Evolutionary conservation across 2,797 vertebrate genomes (phyloP).

Genomic region (Onychomys leucogaster): DNA sequence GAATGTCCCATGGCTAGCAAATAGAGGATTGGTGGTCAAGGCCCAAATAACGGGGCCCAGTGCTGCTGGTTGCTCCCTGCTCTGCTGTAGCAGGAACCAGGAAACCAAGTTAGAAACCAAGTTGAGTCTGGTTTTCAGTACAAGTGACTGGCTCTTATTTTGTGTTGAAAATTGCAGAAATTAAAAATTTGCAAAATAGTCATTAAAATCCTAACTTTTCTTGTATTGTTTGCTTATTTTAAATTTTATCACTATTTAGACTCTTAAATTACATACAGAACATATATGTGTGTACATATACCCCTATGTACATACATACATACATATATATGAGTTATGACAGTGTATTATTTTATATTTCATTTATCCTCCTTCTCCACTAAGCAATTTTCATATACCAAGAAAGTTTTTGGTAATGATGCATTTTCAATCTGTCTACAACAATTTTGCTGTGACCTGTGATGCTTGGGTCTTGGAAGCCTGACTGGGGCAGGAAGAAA

Average conservation of each 20-base stretch:
- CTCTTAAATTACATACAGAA: background rate
- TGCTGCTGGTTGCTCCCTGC: background rate
- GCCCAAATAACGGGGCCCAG: background rate
- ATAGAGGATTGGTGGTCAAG: background rate
- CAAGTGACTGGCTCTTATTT: background rate
- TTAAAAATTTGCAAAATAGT: background rate
- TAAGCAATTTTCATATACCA: background rate
- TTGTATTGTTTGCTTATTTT: background rate
- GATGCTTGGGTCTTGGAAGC: background rate
- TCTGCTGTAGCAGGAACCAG: background rate
- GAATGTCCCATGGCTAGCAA: background rate
- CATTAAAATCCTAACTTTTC: background rate
- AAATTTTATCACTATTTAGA: conserved; percentile 6
- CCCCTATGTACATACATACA: background rate
- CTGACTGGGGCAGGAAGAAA: background rate
- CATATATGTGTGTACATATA: background rate
- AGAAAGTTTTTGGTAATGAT: background rate
- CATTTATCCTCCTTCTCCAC: background rate
- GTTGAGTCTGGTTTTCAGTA: background rate
- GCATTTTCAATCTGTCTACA: background rate
- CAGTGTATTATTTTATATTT: background rate
- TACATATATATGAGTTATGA: background rate
- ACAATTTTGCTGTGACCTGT: background rate
- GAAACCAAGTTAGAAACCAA: background rate
- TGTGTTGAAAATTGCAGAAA: conserved; percentile 22